Conservation (phyloP, 2,113 vertebrate genomes). For the Trichomycterus rosablanca region DNA sequence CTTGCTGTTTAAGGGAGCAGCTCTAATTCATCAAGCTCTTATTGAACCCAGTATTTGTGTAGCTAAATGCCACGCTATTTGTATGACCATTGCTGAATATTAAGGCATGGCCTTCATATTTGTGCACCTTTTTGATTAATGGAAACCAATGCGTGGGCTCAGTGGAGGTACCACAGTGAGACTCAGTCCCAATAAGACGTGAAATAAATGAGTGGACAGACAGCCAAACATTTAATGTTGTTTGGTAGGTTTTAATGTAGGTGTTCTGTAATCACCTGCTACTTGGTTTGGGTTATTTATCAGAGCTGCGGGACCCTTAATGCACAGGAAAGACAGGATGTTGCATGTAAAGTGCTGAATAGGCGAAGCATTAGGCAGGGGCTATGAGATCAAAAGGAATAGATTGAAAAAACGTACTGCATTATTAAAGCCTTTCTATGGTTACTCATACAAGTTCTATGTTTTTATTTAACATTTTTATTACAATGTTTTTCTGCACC, state of each 20-base stretch:
- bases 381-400: neutral
- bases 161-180: neutral
- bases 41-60: too few relatives aligned
- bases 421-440: neutral
- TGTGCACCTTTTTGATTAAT: conserved; percentile 19
- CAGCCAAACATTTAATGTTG: neutral
- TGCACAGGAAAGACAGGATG: neutral
- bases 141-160: neutral
- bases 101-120: neutral
- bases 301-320: neutral
- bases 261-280: conserved; percentile 1
- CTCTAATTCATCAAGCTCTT: too few relatives aligned
- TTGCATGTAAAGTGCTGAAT: neutral
- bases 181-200: neutral
- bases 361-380: neutral
- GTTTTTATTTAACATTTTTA: conserved; percentile 3
- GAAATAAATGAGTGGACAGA: neutral
- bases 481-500: neutral
- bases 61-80: too few relatives aligned
- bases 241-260: neutral
- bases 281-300: neutral
- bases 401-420: neutral
- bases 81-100: too few relatives aligned
- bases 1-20: too few relatives aligned
- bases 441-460: too few relatives aligned